Evolutionary conservation across 2,113 vertebrate species (phyloP).

Genomic region (Bubo bubo): DNA sequence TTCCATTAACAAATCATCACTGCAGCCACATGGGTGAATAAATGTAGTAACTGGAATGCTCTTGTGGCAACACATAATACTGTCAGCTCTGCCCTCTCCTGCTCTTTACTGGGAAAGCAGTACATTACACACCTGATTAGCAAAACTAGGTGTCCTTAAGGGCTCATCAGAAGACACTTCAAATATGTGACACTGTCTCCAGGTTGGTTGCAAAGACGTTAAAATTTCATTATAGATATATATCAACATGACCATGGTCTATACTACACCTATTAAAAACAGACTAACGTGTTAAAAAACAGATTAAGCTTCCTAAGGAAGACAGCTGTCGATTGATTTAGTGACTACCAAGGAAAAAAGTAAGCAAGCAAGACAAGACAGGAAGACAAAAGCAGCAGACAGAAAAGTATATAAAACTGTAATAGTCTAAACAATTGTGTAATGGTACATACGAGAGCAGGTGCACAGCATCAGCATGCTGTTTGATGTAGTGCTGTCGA

Average conservation of each 20-base stretch:
- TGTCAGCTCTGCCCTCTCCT: not conserved
- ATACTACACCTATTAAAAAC: not conserved
- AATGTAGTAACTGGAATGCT: not conserved
- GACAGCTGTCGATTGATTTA: not conserved
- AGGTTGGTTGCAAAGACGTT: not conserved
- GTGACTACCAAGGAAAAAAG: not conserved
- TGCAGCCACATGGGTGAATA: not conserved
- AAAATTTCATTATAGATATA: not conserved
- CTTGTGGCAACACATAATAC: not conserved
- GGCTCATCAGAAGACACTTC: not conserved
- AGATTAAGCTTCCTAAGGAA: not conserved
- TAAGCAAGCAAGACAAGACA: not conserved
- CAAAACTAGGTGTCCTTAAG: not conserved
- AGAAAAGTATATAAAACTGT: not conserved
- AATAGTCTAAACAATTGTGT: not conserved
- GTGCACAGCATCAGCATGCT: conserved; percentile 91
- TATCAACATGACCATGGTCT: not conserved
- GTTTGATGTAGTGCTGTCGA: conserved; percentile 89
- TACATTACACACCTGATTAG: not conserved
- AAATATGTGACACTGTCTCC: not conserved
- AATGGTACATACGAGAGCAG: conserved; percentile 87
- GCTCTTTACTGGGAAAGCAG: not conserved
- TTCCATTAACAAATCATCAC: not conserved
- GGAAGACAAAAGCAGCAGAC: not conserved
- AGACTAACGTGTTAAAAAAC: not conserved